Evolutionary conservation across 2,113 vertebrate species (phyloP).

Genomic region (Anser cygnoides): DNA sequence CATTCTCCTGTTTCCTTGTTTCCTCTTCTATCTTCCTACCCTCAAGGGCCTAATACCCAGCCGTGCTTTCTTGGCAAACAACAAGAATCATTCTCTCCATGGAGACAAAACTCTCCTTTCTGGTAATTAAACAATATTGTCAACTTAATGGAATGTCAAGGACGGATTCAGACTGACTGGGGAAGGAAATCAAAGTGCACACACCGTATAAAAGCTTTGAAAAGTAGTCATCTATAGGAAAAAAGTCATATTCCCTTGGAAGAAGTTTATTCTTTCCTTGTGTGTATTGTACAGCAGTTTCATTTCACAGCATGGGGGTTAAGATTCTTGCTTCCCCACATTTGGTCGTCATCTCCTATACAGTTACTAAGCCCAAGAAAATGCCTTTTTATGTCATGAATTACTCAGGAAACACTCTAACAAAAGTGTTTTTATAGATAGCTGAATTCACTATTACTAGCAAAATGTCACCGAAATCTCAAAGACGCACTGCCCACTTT

Average conservation of each 20-base stretch:
- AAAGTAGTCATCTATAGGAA: not conserved
- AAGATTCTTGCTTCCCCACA: not conserved
- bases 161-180: not conserved
- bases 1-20: not conserved
- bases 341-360: not conserved
- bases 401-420: not conserved
- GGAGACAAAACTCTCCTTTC: constrained; percentile 6
- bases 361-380: not conserved
- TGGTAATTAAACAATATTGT: constrained; percentile 14
- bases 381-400: not conserved
- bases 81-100: not conserved
- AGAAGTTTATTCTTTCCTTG: not conserved
- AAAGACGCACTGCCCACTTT: not conserved
- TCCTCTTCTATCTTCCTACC: not conserved
- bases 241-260: not conserved
- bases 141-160: not conserved
- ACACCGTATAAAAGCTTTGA: not conserved
- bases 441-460: not conserved
- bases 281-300: not conserved
- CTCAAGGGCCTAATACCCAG: not conserved
- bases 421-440: not conserved
- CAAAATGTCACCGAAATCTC: not conserved
- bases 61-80: not conserved
- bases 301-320: not conserved
- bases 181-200: not conserved